Percentiles rank a stretch among this genome's conserved stretches.
These are phyloP conservation scores for Syngnathus rostellatus DNA, from an alignment of 2,797 vertebrate species.

Conservation along the genomic window DNA sequence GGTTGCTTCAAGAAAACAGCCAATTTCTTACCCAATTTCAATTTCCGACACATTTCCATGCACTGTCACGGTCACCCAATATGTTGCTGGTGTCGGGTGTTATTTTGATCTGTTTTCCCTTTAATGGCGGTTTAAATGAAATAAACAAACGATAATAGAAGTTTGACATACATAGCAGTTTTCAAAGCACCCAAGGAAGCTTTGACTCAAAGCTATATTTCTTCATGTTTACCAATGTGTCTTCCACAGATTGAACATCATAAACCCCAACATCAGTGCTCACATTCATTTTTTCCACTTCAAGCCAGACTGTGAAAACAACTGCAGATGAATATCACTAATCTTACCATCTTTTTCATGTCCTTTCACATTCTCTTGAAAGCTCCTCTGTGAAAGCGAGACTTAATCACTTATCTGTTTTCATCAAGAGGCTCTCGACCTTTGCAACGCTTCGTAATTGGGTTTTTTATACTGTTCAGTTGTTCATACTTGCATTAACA, in stretches of 20 bases:
- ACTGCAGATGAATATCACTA: constrained; percentile 41
- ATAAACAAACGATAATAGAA: too few species aligned
- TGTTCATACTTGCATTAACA: not conserved
- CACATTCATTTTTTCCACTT: constrained; percentile 47
- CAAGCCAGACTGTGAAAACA: constrained; percentile 13
- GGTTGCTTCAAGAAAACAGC: too few species aligned
- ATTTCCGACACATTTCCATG: too few species aligned
- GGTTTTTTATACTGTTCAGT: not conserved
- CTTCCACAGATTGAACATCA: not conserved
- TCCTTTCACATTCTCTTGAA: constrained; percentile 28
- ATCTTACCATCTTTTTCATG: constrained; percentile 57
- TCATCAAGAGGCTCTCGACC: constrained; percentile 37
- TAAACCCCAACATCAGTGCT: constrained; percentile 24
- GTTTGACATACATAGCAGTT: too few species aligned
- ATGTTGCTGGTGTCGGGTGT: too few species aligned
- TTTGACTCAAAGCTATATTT: too few species aligned
- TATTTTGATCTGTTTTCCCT: too few species aligned
- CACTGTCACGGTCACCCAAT: too few species aligned
- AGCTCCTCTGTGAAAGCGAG: constrained; percentile 46
- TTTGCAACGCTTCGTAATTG: constrained; percentile 41
- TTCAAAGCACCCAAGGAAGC: too few species aligned
- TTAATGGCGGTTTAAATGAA: too few species aligned
- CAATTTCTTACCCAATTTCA: too few species aligned
- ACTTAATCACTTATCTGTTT: constrained; percentile 60
- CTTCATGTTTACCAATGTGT: too few species aligned